Evolutionary conservation across 2,113 vertebrate genomes (phyloP).

Genomic region (Agapornis roseicollis): DNA sequence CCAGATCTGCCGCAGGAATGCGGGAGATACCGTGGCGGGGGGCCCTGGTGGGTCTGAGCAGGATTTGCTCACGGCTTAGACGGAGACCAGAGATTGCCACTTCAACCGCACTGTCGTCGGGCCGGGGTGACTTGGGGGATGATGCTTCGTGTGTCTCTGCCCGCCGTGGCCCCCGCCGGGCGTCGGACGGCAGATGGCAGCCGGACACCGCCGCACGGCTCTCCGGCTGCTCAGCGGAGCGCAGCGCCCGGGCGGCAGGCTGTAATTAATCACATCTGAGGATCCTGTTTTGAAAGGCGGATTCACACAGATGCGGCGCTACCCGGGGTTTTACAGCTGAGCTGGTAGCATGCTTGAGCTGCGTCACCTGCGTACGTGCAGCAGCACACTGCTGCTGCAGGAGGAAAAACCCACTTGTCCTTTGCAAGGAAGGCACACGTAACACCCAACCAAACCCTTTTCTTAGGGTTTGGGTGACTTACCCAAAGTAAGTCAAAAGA

Average conservation of each 20-base stretch:
- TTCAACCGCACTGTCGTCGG: background rate
- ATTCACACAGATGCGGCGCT: background rate
- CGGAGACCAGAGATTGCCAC: background rate
- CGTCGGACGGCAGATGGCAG: slow-evolving; percentile 45
- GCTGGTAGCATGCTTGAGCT: background rate
- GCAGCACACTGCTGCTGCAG: background rate
- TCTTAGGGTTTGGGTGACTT: no score
- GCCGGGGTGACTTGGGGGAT: background rate
- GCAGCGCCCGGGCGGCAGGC: background rate
- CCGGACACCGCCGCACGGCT: slow-evolving; percentile 1
- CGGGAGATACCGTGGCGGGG: slow-evolving; percentile 33
- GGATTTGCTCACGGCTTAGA: slow-evolving; percentile 15
- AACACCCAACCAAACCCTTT: background rate
- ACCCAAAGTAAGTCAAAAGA: no score
- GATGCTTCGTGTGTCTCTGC: background rate
- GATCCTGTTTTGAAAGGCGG: background rate
- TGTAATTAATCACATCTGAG: background rate
- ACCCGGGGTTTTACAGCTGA: background rate
- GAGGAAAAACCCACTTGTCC: background rate
- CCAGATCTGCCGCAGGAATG: slow-evolving; percentile 57
- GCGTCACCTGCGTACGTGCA: slow-evolving; percentile 4
- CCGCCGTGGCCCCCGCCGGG: background rate
- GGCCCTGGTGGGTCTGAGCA: background rate
- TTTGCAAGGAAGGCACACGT: background rate
- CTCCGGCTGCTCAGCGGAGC: background rate